Conservation (phyloP, 2,888 invertebrate species). For the Tenthredo livida region DNA sequence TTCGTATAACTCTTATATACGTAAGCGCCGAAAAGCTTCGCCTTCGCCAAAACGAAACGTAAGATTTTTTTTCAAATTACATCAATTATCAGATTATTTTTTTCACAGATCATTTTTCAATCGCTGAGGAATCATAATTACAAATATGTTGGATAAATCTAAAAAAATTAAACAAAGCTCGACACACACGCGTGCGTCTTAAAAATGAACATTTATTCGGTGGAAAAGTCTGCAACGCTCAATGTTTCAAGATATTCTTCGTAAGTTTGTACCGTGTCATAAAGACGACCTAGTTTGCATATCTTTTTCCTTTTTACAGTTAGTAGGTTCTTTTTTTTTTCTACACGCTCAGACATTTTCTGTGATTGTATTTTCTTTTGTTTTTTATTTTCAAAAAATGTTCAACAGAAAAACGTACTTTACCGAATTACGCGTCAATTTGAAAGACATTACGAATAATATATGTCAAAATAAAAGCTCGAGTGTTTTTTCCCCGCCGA, state of each 20-base stretch:
- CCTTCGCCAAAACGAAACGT: neutral
- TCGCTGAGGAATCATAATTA: neutral
- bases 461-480: neutral
- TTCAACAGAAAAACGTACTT: neutral
- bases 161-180: neutral
- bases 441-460: neutral
- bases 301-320: neutral
- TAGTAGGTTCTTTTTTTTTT: neutral
- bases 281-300: constrained; percentile 34
- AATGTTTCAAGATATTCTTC: constrained; percentile 36
- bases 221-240: neutral
- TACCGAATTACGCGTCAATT: neutral
- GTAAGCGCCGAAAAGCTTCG: constrained; percentile 27
- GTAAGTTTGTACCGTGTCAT: constrained; percentile 36
- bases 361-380: no score
- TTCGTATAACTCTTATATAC: constrained; percentile 6
- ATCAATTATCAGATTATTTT: no score
- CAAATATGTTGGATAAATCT: neutral
- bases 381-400: neutral
- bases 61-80: neutral
- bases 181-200: no score
- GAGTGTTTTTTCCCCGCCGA: neutral
- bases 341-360: neutral
- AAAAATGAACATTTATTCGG: neutral
- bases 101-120: no score